Conservation (phyloP, 2,888 invertebrate genomes). For the Glyphotaelius pellucidus region DNA sequence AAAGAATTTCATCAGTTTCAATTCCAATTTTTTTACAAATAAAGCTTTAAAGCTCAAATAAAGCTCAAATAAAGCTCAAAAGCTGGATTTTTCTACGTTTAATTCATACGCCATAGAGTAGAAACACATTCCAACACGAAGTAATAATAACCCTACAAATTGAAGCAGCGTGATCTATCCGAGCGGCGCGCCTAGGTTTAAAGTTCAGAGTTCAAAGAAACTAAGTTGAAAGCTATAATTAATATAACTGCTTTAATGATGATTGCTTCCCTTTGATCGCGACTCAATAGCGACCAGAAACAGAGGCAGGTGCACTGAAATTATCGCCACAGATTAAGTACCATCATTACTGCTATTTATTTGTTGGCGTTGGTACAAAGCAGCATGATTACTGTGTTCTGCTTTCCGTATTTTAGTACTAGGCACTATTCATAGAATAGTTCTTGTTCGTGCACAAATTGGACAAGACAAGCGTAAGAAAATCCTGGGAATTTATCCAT, state of each 20-base stretch:
- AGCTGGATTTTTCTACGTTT: background rate
- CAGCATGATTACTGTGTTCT: background rate
- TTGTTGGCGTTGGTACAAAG: background rate
- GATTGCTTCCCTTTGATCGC: constrained; percentile 5
- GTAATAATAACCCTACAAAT: background rate
- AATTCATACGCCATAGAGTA: background rate
- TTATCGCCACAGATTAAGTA: constrained; percentile 13
- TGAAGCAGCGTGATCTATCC: background rate
- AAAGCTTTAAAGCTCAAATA: background rate
- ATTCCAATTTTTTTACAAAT: too few relatives aligned
- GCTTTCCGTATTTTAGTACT: background rate
- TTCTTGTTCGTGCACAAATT: background rate
- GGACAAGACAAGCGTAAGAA: background rate
- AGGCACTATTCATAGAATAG: background rate
- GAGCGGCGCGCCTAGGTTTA: background rate
- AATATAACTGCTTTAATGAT: constrained; percentile 15
- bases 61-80: too few relatives aligned
- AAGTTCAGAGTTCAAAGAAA: constrained; percentile 9
- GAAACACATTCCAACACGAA: background rate
- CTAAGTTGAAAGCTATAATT: constrained; percentile 19
- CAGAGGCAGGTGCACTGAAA: constrained; percentile 2
- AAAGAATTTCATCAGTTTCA: too few relatives aligned
- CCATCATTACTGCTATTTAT: background rate
- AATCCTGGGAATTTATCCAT: background rate
- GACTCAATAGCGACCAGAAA: background rate